Evolutionary conservation across 2,113 vertebrate species (phyloP), one percentile per base, ranked within the genome.

Genomic region (Hypanus sabinus): DNA sequence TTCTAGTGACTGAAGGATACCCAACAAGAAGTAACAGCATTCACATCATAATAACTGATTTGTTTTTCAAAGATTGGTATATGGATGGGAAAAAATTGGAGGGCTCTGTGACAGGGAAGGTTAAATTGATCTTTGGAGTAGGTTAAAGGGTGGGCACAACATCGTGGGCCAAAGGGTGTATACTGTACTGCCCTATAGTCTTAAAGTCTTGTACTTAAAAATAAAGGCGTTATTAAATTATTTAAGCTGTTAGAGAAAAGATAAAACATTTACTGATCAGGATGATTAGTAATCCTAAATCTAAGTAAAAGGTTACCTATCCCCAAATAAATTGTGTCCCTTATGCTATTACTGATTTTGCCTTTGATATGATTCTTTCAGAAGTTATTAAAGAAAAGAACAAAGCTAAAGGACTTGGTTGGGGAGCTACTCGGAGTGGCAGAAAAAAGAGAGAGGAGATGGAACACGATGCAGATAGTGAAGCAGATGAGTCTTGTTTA

Each of bases 351-450:
- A 11, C 38, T 93, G 70, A 93, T 93, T 93, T 24, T 0, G 10
- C 27, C 12, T 1, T 73, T 20, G 27, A n/a, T 88, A 30, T 93
- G 36, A 93, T 65, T 93, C 94, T 76, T 87, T 36, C 95, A 99
- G 98, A 96, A 94, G 95, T 96, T 3, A 95, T 96, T 71, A 98
- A 96, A 95, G 97, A 97, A 57, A 98, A 96, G 95, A 95, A 94
- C 94, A 96, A 95, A 95, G 94, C 94, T 5, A 95, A 95, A 38
- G 60, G 38, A 60, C 95, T 94, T 0, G 68, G 94, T 94, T 95
- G 7, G 93, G 94, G 94, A 10, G 55, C 5, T 0, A 88, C 30
- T 71, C 95, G 20, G 1, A 95, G 95, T 65, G 79, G 95, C 94
- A 30, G 91, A 93, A 96, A 94, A 65, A 96, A 95, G 36, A 94